Evolutionary conservation across 1,140 invertebrate species (phyloP), one percentile per base, ranked within the genome.

Genomic region (Pseudomyrmex cubaensis): DNA sequence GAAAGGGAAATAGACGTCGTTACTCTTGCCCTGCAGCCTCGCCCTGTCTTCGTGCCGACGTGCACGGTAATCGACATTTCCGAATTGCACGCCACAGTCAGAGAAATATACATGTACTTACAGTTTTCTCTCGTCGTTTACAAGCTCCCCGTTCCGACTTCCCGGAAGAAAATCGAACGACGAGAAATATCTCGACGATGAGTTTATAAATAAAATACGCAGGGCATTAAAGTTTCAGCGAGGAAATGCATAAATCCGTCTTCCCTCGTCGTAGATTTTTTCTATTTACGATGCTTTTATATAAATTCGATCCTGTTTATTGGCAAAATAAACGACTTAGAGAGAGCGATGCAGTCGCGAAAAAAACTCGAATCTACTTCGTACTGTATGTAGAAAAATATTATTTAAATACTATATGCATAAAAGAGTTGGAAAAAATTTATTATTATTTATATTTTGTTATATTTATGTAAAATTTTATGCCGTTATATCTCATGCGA

Each of bases 21-120:
- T 85, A 78, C 62, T 88, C 74, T 88, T 77, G 44, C 15, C 50
- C 62, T 70, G 62, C 73, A 85, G 73, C 74, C 59, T 63, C 35
- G 35, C 35, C 56, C 72, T 83, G 73, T 52, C 57, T 69, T 72
- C 66, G 70, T n/a, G 13, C 46, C 57, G 70, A 85, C 25, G 74
- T 48, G 56, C 52, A 70, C 25, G 15, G 63, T 46, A 77, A 74
- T 84, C 80, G 70, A 85, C 76, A 44, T 82, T 78, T 48, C 52
- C 56, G 74, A 80, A 74, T 73, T 77, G 78, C 62, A 44, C 22
- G 48, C 57, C 70, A 61, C 52, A 72, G 76, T 54, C 50, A 17
- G 35, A 35, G 35, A 35, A 35, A 64, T 12, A 56, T 78, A 56
- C 74, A 86, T 80, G 61, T 74, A 84, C 74, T 80, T 35, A 62